phyloP scores from a whole-genome alignment of 2,113 vertebrate species.

The Acrocephalus arundinaceus region DNA sequence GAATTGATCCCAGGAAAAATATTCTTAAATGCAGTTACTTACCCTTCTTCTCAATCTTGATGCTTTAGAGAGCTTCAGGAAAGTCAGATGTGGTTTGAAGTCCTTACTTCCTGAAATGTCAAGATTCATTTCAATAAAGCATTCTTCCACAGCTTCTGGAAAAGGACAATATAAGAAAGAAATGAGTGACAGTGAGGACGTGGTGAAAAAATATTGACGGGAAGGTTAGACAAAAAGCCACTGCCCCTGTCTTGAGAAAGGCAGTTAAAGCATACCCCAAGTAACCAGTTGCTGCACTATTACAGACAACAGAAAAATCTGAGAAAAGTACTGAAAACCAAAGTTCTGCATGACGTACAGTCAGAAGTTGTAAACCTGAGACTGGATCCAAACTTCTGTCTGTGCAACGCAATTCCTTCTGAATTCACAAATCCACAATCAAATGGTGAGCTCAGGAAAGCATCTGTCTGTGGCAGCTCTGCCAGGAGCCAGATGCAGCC shows the following conservation, averaged over 20 bases:
- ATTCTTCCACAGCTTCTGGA: constrained; percentile 49
- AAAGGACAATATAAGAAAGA: not conserved
- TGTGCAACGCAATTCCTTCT: not conserved
- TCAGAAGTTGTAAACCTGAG: not conserved
- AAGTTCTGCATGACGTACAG: not conserved
- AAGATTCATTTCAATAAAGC: constrained; percentile 39
- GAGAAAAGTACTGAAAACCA: not conserved
- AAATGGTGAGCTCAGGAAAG: not conserved
- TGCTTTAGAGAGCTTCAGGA: constrained; percentile 67
- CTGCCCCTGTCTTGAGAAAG: not conserved
- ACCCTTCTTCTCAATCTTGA: constrained; percentile 52
- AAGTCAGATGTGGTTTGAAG: constrained; percentile 72
- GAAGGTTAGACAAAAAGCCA: not conserved
- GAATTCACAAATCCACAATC: not conserved
- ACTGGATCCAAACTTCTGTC: not conserved
- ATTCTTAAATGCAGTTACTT: constrained; percentile 7
- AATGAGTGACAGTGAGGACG: not conserved
- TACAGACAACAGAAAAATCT: not conserved
- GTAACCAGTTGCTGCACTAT: not conserved
- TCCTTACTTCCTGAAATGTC: constrained; percentile 51
- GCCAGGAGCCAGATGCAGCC: not conserved
- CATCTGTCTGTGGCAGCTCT: not conserved
- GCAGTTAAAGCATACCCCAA: not conserved
- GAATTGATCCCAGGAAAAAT: not conserved
- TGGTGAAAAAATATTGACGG: not conserved